Base-by-base conservation (phyloP, 2,888 invertebrate genomes). In the Pteria penguin region DNA sequence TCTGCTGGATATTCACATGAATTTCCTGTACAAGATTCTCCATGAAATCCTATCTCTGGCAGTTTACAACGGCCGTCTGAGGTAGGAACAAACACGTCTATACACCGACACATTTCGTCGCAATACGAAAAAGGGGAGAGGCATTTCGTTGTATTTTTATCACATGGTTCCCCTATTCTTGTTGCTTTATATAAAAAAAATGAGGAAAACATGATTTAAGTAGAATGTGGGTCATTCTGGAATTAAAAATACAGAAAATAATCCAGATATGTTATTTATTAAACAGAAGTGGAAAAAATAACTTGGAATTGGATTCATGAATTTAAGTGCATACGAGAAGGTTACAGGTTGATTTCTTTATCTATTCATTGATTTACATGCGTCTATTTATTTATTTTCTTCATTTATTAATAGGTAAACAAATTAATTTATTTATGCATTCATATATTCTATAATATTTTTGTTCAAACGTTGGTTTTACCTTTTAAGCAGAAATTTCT, bases 51-150 rank as follows among this genome's bases (percentile, higher is more conserved):
- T 5, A 77, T 75, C 8, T 75, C 81, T 36, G 82, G 82, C 31
- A 82, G 72, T 67, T 82, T 82, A 71, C 86, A 86, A 2, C 86
- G 77, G 14, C 86, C 84, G 67, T 84, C 84, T 54, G 73, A 72
- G 8, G 86, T 80, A 5, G 80, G 71, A 14, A 74, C 60, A 62
- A 83, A 86, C 14, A 81, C 80, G 0, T 73, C 62, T 1, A 79
- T 2, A 32, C 86, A 86, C 2, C 33, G 26, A 58, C 86, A 86
- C 1, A 72, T 75, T 8, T 83, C 84, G 26, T 58, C 62, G 66
- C 86, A 86, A 32, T 67, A 61, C 2, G 86, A 78, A 55, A 78
- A 83, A 32, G 78, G 81, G 8, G 85, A 85, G 11, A 85, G 67
- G 70, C 85, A 85, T 18, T 78, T 65, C 14, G 79, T 76, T 5